A percentile compares a stretch with the other conserved stretches of the same genome.
These are phyloP conservation scores for Orientallactaga sibirica DNA, from an alignment of 2,797 vertebrate species.

Conservation along the genomic window DNA sequence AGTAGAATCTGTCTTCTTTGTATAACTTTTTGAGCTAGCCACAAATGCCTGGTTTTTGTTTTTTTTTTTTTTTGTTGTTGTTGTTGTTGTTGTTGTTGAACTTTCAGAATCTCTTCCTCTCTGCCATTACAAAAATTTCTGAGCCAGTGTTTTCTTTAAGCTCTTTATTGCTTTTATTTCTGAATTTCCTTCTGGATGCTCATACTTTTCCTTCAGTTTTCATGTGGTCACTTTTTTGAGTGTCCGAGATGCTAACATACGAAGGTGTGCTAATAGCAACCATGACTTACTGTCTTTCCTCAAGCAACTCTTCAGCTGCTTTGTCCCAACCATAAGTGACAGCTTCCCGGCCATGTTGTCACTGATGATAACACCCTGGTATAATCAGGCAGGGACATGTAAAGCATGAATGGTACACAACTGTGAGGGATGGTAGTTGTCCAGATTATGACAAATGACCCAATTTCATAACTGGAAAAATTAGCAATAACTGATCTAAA, in stretches of 20 bases:
- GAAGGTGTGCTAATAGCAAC: background rate
- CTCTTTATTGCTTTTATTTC: background rate
- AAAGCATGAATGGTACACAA: background rate
- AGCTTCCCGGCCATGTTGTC: too few relatives aligned
- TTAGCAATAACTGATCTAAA: background rate
- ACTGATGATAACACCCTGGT: background rate
- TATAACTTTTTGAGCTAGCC: background rate
- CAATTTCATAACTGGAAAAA: background rate
- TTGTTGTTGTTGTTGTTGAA: too few relatives aligned
- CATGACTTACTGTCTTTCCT: background rate
- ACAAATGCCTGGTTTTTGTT: background rate
- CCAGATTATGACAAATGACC: background rate
- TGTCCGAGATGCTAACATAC: background rate
- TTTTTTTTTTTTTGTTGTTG: too few relatives aligned
- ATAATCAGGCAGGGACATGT: background rate
- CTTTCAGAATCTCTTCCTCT: background rate
- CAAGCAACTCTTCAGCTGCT: background rate
- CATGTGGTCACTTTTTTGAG: background rate
- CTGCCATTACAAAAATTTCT: background rate
- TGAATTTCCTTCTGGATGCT: background rate
- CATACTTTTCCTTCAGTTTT: background rate
- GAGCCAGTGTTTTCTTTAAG: background rate
- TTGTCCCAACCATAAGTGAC: background rate
- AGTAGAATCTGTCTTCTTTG: background rate
- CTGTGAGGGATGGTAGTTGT: background rate